These are phyloP conservation scores for Burhinus bistriatus DNA, from an alignment of 2,113 vertebrate species.

Conservation along the genomic window DNA sequence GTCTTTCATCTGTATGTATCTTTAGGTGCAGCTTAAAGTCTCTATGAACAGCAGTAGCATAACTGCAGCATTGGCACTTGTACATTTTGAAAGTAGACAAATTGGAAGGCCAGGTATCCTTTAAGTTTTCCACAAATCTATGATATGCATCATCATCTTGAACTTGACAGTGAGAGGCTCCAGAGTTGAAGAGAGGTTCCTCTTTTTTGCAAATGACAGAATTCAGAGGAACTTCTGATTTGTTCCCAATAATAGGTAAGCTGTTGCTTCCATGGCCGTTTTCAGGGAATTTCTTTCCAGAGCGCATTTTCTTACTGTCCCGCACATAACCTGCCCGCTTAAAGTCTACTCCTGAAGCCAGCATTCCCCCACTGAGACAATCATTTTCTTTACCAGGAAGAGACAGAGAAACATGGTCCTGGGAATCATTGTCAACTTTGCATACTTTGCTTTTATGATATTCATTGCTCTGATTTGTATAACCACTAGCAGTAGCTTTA, in stretches of 20 bases:
- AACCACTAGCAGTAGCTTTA: not conserved
- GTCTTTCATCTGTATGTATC: not conserved
- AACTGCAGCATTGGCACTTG: conserved; percentile 30
- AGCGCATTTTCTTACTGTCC: not conserved
- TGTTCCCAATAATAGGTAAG: not conserved
- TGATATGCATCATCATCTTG: not conserved
- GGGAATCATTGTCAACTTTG: not conserved
- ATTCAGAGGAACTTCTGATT: not conserved
- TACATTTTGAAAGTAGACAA: not conserved
- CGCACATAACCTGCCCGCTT: not conserved
- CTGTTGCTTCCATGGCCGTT: not conserved
- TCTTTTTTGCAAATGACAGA: not conserved
- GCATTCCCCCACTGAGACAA: not conserved
- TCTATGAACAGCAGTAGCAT: not conserved
- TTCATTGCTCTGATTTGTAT: not conserved
- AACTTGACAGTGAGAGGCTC: not conserved
- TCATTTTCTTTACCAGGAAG: not conserved
- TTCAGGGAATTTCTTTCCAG: not conserved
- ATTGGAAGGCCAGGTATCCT: not conserved
- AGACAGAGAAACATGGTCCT: not conserved
- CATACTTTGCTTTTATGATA: not conserved
- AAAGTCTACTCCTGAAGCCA: not conserved
- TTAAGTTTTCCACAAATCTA: not conserved
- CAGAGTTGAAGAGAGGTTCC: not conserved
- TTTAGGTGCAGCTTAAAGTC: conserved; percentile 31